Evolutionary conservation across 2,888 invertebrate genomes (phyloP).

Genomic region (Volucella bombylans): DNA sequence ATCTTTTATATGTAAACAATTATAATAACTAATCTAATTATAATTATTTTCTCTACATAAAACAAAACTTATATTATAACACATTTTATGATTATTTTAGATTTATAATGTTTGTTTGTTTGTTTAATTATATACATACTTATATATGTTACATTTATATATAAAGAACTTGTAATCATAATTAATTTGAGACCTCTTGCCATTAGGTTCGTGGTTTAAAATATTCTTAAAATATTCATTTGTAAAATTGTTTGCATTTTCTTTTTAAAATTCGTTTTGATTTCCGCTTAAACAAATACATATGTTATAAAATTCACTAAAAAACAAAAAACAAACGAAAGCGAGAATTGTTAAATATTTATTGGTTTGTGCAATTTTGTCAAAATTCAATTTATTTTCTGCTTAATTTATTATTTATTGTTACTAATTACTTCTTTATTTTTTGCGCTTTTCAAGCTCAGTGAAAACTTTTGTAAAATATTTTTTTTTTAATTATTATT

Average conservation of each 20-base stretch:
- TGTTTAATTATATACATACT: constrained; percentile 40
- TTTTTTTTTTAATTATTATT: constrained; percentile 34
- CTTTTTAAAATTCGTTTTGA: constrained; percentile 26
- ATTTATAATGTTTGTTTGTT: constrained; percentile 59
- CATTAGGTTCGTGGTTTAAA: constrained; percentile 51
- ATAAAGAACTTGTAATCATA: neutral
- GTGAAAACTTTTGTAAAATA: constrained; percentile 60
- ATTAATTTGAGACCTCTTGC: constrained; percentile 56
- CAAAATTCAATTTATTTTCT: constrained; percentile 59
- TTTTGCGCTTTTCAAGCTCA: constrained; percentile 11
- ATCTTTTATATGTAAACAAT: constrained; percentile 34
- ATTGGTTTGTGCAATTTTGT: constrained; percentile 72
- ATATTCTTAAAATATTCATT: constrained; percentile 26
- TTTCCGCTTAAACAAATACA: neutral
- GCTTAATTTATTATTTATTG: constrained; percentile 69
- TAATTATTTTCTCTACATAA: constrained; percentile 20
- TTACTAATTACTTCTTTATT: constrained; percentile 28
- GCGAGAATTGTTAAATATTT: constrained; percentile 68
- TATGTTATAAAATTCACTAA: constrained; percentile 5
- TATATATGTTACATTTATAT: neutral
- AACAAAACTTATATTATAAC: constrained; percentile 26
- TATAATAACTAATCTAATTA: constrained; percentile 37
- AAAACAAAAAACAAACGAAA: neutral
- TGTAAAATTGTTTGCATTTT: constrained; percentile 49
- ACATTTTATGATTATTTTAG: constrained; percentile 44